phyloP scores from a whole-genome alignment of 2,113 vertebrate species.

The Larimichthys polyactis region DNA sequence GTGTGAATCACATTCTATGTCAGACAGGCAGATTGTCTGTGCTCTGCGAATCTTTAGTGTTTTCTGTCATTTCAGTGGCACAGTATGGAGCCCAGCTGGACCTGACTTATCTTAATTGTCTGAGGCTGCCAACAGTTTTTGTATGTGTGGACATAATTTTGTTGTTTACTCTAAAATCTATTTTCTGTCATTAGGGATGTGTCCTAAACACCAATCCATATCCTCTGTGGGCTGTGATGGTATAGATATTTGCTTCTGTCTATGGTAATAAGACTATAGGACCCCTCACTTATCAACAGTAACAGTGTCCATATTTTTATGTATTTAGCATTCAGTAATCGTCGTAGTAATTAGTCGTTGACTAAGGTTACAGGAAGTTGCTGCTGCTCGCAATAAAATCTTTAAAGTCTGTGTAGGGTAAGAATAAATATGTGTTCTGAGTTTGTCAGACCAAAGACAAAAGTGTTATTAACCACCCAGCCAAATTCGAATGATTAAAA shows the following conservation, averaged over 20 bases:
- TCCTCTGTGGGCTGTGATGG: not conserved
- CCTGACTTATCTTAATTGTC: slow-evolving; percentile 21
- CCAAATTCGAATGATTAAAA: too few relatives aligned
- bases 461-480: too few relatives aligned
- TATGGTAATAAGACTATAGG: not conserved
- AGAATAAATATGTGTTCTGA: too few relatives aligned
- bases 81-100: slow-evolving; percentile 47
- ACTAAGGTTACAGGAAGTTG: not conserved
- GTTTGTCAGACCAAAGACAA: too few relatives aligned
- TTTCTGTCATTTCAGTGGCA: slow-evolving; percentile 42
- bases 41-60: slow-evolving; percentile 38
- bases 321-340: not conserved
- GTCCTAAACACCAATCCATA: not conserved
- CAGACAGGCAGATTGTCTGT: slow-evolving; percentile 49
- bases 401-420: too few relatives aligned
- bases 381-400: too few relatives aligned
- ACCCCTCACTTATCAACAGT: not conserved
- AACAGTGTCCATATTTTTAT: not conserved
- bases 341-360: not conserved
- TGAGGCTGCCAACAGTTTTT: slow-evolving; percentile 1
- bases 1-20: slow-evolving; percentile 57
- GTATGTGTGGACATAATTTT: not conserved
- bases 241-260: not conserved
- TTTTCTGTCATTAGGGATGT: not conserved
- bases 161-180: not conserved